Base-by-base conservation (phyloP, 2,797 vertebrate genomes). In the Apogon talboti region DNA sequence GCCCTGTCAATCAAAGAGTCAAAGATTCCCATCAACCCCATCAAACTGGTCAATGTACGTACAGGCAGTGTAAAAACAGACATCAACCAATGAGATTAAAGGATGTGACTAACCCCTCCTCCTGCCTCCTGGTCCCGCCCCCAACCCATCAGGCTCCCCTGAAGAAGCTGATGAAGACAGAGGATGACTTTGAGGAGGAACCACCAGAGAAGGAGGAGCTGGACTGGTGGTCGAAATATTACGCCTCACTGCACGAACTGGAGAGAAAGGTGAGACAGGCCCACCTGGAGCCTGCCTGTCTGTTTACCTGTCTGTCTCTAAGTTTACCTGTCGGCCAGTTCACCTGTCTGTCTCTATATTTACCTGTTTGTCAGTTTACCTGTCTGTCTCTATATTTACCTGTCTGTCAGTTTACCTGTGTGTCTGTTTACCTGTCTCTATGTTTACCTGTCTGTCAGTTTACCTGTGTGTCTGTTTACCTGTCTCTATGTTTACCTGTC, bases 221-320 rank as follows among this genome's bases (percentile, higher is more conserved):
- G 19, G 95, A 96, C 83, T 98, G 98, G 98, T 98, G 98, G 97
- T 96, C 97, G n/a, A 98, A 97, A 78, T 98, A 98, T 78, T 96
- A 97, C 0, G 91, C 94, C 6, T 98, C 96, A 1, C 46, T 98
- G 79, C 94, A 94, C 71, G 96, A 97, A 67, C 65, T 95, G 45
- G 93, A 92, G 77, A 93, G 91, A 69, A 90, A 95, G 92, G 96
- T 86, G 19, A 60, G 41, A 18, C 2, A 1, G 21, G 21, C 5
- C 21, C 21, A 24, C 21, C 21, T 24, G 21, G 21, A 24, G 5
- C 21, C 21, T 24, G 21, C 2, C 21, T 24, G 21, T 2, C 21
- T 24, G 21, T 24, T 24, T 24, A 24, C 21, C 21, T 24, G 21
- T 24, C 21, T 24, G 21, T 24, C 21, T 24, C 2, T 24, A 2